Evolutionary conservation across 2,888 invertebrate species (phyloP).

Genomic region (Seira ritae): DNA sequence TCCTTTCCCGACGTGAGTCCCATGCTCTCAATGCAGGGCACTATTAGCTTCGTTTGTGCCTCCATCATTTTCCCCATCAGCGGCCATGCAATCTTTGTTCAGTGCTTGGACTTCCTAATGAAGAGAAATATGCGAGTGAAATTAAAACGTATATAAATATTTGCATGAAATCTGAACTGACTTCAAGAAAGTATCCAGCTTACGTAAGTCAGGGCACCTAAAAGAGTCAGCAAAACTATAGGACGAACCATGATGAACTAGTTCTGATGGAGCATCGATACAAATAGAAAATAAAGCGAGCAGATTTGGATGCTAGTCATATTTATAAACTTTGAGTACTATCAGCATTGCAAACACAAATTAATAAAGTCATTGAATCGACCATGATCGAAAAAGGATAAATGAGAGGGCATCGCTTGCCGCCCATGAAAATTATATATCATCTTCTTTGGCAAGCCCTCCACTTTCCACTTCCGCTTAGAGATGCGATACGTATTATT

Average conservation of each 20-base stretch:
- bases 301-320: not conserved
- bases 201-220: not conserved
- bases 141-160: not conserved
- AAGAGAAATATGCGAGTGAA: not conserved
- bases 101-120: slow-evolving; percentile 23
- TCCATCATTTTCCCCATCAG: slow-evolving; percentile 54
- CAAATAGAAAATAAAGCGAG: not conserved
- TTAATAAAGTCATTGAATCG: too few species aligned
- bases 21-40: slow-evolving; percentile 58
- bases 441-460: too few species aligned
- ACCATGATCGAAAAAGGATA: too few species aligned
- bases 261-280: not conserved
- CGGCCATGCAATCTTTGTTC: slow-evolving; percentile 48
- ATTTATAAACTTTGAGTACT: not conserved
- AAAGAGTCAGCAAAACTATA: not conserved
- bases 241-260: not conserved
- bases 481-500: too few species aligned
- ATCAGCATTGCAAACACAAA: too few species aligned
- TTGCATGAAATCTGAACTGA: not conserved
- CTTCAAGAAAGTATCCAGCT: too few species aligned
- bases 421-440: too few species aligned
- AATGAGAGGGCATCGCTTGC: too few species aligned
- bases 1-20: slow-evolving; percentile 37
- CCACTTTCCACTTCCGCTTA: too few species aligned
- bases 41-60: slow-evolving; percentile 47